Evolutionary conservation across 2,113 vertebrate species (phyloP), one percentile per base, ranked within the genome.

Genomic region (Phylloscopus trochilus): DNA sequence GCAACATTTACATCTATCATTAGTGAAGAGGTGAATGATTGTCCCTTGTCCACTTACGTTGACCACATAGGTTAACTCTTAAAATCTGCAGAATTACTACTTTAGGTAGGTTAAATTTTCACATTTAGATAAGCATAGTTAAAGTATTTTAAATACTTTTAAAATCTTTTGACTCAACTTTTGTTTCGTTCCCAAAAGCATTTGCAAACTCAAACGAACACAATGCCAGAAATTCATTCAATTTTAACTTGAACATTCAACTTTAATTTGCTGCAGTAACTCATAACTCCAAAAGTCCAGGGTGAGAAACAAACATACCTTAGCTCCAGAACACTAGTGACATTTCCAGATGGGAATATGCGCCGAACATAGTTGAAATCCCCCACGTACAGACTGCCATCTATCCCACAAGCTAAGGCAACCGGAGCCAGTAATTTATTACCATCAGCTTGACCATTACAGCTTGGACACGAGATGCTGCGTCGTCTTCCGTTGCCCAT

Each of bases 341-440:
- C 99, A 4, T 99, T 99, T 96, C 99, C 99, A 35, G 99, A 99
- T 22, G 99, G 99, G 97, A 99, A 99, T 83, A 99, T 99, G 46
- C 99, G 98, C 21, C 99, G 98, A n/a, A 99, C 99, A 63, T 99
- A 99, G 98, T 99, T 99, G 98, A 99, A 99, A 95, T 99, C 99
- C 10, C 99, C 99, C 18, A 99, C 99, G 5, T 99, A 99, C 6
- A 99, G 98, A 30, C 99, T 99, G 87, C 99, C 99, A 11, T 99
- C 99, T 24, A 98, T 98, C 67, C 99, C 99, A 94, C 99, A 99
- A 2, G 99, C 99, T 83, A 99, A 95, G 2, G 99, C 99, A 41
- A 99, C 99, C 0, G 99, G 99, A 33, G 99, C 99, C 96, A 99
- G 53, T 19, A 99, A 98, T 96, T 99, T 99, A 96, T 99, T 99